phyloP scores from a whole-genome alignment of 2,888 invertebrate genomes.

The Rotaria macrura region DNA sequence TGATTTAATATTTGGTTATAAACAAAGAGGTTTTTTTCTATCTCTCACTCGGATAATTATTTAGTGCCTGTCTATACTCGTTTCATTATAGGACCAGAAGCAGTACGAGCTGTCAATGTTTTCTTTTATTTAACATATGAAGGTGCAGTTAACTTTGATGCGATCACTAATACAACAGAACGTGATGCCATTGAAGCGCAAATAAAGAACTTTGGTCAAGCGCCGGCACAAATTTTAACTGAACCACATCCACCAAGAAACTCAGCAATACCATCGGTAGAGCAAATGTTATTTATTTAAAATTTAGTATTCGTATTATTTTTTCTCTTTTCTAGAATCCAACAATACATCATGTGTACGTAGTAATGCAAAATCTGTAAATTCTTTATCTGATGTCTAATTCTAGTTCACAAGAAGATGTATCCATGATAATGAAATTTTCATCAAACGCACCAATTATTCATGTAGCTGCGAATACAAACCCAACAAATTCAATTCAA shows the following conservation, averaged over 20 bases:
- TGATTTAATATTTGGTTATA: slow-evolving; percentile 96
- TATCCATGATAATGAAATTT: slow-evolving; percentile 97
- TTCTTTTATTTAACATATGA: slow-evolving; percentile 99
- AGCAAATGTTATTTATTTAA: background rate
- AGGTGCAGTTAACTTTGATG: slow-evolving; percentile 82
- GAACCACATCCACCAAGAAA: slow-evolving; percentile 96
- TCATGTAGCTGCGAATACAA: background rate
- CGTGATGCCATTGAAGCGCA: slow-evolving; percentile 73
- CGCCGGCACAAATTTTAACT: slow-evolving; percentile 87
- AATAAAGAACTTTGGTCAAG: slow-evolving; percentile 94
- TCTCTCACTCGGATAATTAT: too few species aligned
- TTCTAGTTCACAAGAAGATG: slow-evolving; percentile 61
- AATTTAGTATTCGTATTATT: background rate
- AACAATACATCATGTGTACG: background rate
- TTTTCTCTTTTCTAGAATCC: background rate
- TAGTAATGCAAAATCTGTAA: too few species aligned
- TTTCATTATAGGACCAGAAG: slow-evolving; percentile 70
- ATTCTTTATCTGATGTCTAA: too few species aligned
- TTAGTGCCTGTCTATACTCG: too few species aligned
- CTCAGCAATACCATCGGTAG: slow-evolving; percentile 51
- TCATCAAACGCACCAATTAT: slow-evolving; percentile 86
- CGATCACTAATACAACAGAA: slow-evolving; percentile 68
- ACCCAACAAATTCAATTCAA: slow-evolving; percentile 36
- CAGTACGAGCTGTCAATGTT: slow-evolving; percentile 89
- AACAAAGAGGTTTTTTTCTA: slow-evolving; percentile 69